Evolutionary conservation across 2,888 invertebrate genomes (phyloP), one percentile per base, ranked within the genome.

Genomic region (Brachynemurus nebulosus): DNA sequence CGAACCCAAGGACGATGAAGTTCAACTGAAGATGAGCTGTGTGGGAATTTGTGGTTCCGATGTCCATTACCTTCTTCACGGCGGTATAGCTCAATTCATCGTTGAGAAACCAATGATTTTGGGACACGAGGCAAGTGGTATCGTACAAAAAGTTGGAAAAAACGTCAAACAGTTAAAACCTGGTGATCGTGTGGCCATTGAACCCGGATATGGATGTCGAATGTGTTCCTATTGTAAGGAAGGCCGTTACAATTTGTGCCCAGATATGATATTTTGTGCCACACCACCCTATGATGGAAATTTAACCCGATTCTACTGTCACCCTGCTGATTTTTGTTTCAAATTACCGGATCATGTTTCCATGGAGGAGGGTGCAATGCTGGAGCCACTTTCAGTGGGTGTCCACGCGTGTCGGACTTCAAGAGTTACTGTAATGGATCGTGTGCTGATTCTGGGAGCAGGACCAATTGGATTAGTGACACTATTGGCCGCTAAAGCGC

Each of bases 41-140:
- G 91, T 96, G 37, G 96, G 96, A 12, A 96, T 97, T 57, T 97
- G 96, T 62, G 96, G 96, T 1, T 86, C 86, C 0, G 96, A 97
- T 65, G 89, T 97, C 4, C 93, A 93, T 65, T 96, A 93, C 66
- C 76, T 89, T 67, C 78, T 78, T 23, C 67, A 78, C 50, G 96
- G 95, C 8, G 63, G 74, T 14, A 92, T 93, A 59, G 95, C 90
- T 0, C 77, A 84, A 59, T 95, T 93, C 61, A 68, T 92, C 20
- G 74, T 96, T 1, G 74, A 76, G 47, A 73, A 78, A 40, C 96
- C 96, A 7, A 92, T 96, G 92, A 73, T 95, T 20, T 81, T 96
- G 59, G 96, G 96, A 0, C 96, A 97, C 59, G 97, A 97, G 65
- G 82, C 93, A 1, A 74, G 86, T 1, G 89, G 88, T 11, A 73